These are phyloP conservation scores for Salvelinus sp. DNA, from an alignment of 2,113 vertebrate species.

Conservation along the genomic window DNA sequence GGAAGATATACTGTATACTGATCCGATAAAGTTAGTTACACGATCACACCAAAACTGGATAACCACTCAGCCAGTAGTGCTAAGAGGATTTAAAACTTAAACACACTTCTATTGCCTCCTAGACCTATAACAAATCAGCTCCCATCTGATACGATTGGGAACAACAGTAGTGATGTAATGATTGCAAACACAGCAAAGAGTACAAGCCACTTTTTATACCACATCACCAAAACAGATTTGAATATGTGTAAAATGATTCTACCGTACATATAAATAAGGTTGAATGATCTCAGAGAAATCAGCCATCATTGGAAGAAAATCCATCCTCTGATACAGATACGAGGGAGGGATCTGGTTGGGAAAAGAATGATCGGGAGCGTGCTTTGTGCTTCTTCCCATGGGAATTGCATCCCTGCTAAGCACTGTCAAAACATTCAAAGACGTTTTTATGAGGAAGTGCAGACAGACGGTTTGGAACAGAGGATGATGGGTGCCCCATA, in stretches of 20 bases:
- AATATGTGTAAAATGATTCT: not conserved
- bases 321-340: not conserved
- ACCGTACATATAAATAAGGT: not conserved
- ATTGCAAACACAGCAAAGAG: not conserved
- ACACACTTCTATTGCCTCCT: not conserved
- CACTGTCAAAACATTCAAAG: constrained; percentile 34
- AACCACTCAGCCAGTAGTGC: not conserved
- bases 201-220: not conserved
- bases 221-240: not conserved
- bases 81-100: not conserved
- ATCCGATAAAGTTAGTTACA: not conserved
- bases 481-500: constrained; percentile 29
- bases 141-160: not conserved
- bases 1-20: not conserved
- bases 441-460: constrained; percentile 41
- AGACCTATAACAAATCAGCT: not conserved
- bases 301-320: not conserved
- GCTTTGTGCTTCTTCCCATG: constrained; percentile 50
- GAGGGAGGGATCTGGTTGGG: constrained; percentile 16
- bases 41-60: not conserved
- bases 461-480: constrained; percentile 30
- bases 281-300: not conserved
- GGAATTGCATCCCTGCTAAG: constrained; percentile 56
- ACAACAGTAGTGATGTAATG: not conserved
- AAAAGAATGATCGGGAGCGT: constrained; percentile 18